Conservation (phyloP, 1,140 invertebrate species). For the Rhyzopertha dominica region DNA sequence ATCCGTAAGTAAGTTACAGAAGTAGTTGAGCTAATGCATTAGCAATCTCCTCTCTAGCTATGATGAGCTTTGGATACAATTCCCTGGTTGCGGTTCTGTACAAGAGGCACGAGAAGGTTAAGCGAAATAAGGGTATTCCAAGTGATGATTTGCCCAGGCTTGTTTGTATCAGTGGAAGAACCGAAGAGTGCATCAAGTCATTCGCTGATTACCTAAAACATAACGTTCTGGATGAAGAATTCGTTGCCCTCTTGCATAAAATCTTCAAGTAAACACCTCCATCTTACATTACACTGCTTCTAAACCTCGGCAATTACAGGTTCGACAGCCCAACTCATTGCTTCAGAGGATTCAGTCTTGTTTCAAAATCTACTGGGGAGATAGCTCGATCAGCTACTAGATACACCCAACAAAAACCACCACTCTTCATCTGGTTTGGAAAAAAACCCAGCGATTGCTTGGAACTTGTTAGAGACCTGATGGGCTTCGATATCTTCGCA, state of each 20-base stretch:
- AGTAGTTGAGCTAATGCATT: no score
- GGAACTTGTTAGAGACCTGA: constrained; percentile 62
- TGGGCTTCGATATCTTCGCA: constrained; percentile 65
- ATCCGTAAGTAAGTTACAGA: no score
- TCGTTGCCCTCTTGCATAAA: constrained; percentile 51
- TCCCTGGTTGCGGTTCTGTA: no score
- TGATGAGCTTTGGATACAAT: constrained; percentile 58
- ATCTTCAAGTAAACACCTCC: constrained; percentile 25
- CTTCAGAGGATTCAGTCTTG: constrained; percentile 55
- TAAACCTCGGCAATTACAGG: constrained; percentile 23
- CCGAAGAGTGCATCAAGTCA: constrained; percentile 59
- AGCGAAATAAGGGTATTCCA: constrained; percentile 49
- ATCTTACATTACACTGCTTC: no score
- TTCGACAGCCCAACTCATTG: constrained; percentile 53
- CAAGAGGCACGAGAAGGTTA: constrained; percentile 50
- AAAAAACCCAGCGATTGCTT: constrained; percentile 89
- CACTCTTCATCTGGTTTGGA: constrained; percentile 85
- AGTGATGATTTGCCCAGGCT: constrained; percentile 55
- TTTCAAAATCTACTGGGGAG: constrained; percentile 47
- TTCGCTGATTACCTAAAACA: constrained; percentile 62
- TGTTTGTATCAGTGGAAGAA: constrained; percentile 59
- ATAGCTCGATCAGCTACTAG: constrained; percentile 56
- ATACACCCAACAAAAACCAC: constrained; percentile 56
- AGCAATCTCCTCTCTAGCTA: constrained; percentile 58
- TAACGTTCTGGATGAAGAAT: constrained; percentile 53